Evolutionary conservation across 1,140 invertebrate species (phyloP).

Genomic region (Acyrthosiphon pisum): DNA sequence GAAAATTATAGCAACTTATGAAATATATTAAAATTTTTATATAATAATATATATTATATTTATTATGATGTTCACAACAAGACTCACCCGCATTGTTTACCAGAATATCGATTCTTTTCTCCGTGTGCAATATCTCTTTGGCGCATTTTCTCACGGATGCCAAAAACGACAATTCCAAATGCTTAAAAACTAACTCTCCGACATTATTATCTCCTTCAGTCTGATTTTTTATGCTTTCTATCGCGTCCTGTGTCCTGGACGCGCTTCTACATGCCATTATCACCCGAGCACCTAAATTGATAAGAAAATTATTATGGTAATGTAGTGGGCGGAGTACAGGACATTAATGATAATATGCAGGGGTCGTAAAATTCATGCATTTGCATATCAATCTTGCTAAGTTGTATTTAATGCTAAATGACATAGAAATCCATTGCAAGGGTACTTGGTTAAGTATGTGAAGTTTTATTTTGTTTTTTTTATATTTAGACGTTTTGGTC

Average conservation of each 20-base stretch:
- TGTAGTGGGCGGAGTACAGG: no score
- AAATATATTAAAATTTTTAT: neutral
- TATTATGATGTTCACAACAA: neutral
- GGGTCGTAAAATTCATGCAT: no score
- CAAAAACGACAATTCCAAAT: constrained; percentile 77
- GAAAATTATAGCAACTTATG: neutral
- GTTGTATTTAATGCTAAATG: no score
- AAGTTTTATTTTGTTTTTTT: no score
- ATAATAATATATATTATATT: no score
- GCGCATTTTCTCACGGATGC: constrained; percentile 61
- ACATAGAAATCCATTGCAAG: no score
- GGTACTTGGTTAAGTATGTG: no score
- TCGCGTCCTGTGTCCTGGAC: constrained; percentile 63
- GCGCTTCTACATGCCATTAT: constrained; percentile 65
- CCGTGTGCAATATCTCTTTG: constrained; percentile 57
- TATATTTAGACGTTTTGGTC: no score
- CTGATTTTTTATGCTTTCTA: constrained; percentile 61
- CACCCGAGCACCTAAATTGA: constrained; percentile 63
- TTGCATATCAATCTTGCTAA: no score
- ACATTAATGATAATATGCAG: neutral
- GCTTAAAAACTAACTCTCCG: constrained; percentile 67
- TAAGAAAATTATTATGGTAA: neutral
- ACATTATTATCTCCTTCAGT: constrained; percentile 59
- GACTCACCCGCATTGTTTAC: constrained; percentile 62
- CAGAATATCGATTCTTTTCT: constrained; percentile 60